Base-by-base conservation (phyloP, 2,113 vertebrate species). In the Gadus macrocephalus region DNA sequence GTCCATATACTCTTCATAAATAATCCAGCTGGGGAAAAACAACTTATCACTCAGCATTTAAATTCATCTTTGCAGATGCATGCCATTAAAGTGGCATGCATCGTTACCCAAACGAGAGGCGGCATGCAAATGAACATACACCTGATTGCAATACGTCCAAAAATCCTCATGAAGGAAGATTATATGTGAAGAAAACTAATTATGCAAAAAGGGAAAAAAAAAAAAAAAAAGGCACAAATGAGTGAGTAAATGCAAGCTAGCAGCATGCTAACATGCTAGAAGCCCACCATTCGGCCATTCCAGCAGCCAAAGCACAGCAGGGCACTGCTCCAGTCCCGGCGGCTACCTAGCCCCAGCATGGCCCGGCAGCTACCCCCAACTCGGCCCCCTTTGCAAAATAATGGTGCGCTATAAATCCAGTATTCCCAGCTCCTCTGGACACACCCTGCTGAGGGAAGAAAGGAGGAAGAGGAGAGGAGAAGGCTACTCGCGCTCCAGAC, bases 281-380 rank as follows among this genome's bases (percentile, higher is more conserved):
- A 92, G 90, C 92, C 92, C 92, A 95, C 93, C 94, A 93, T 94
- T 91, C 82, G 80, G 81, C 89, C 89, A 91, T 90, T 86, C 91
- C 92, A 93, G 89, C 94, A 95, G 87, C 88, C 91, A 93, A 94
- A 89, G n/a, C 91, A 94, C 87, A 91, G 83, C 80, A 92, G 90
- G 81, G 87, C 86, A 83, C 87, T 89, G 89, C 83, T 79, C 88
- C 90, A 92, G 84, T 91, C 90, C 82, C 70, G 85, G 58, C 25
- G 71, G 83, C 83, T 87, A 75, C 83, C 83, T 83, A 88, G 85
- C 86, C 90, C 83, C 81, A 92, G 84, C 91, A 88, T 92, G 83
- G 78, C 83, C 73, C 75, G 66, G 83, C 61, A 49, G 80, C 78
- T 90, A 20, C 86, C 79, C 73, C 84, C 69, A 87, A 87, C 84